These are phyloP conservation scores for Lacerta viridis DNA, from an alignment of 2,797 vertebrate species.

Conservation along the genomic window DNA sequence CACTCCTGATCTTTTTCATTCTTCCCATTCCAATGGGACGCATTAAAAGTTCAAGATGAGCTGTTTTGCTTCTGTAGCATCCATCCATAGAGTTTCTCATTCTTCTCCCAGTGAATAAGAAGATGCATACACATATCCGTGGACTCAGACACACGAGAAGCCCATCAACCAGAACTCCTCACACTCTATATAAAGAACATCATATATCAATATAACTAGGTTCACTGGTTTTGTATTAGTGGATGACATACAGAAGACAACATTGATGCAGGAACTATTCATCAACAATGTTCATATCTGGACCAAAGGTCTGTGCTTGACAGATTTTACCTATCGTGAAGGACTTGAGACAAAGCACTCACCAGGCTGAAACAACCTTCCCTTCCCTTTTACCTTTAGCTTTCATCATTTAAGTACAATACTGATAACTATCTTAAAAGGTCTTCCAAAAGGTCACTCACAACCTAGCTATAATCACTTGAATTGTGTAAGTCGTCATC, in stretches of 20 bases:
- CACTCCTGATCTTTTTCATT: background rate
- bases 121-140: background rate
- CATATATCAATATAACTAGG: slow-evolving; percentile 32
- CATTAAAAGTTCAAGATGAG: background rate
- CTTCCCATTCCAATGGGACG: background rate
- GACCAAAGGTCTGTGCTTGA: slow-evolving; percentile 24
- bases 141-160: background rate
- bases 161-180: background rate
- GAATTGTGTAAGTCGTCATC: background rate
- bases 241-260: slow-evolving; percentile 1
- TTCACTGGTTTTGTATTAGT: slow-evolving; percentile 37
- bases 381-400: background rate
- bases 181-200: slow-evolving; percentile 20
- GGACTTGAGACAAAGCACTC: background rate
- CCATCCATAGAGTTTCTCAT: background rate
- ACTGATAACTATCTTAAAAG: background rate
- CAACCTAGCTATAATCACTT: background rate
- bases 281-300: slow-evolving; percentile 12
- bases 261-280: slow-evolving; percentile 6
- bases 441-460: slow-evolving; percentile 6
- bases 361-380: slow-evolving; percentile 9
- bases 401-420: slow-evolving; percentile 18
- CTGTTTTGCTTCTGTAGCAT: background rate
- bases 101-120: background rate
- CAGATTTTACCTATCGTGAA: slow-evolving; percentile 4